Percentiles rank a stretch among this genome's conserved stretches.
Conservation (phyloP, 2,113 vertebrate species). For the Trochalopteron elliotii region DNA sequence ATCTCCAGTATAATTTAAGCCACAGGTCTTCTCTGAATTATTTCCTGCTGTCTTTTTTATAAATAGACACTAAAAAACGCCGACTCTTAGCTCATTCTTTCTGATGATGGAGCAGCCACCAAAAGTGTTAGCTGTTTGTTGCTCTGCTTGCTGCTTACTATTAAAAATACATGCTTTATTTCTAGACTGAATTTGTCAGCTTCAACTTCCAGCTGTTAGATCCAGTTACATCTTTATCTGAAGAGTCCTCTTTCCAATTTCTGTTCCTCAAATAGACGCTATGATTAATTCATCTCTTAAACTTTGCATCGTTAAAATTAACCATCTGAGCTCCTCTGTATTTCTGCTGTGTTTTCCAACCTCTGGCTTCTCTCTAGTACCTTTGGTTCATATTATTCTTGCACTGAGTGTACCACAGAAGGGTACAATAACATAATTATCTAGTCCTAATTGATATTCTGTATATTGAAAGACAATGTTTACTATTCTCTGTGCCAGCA, state of each 20-base stretch:
- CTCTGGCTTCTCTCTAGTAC: not conserved
- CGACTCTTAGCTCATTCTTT: not conserved
- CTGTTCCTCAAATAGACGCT: constrained; percentile 40
- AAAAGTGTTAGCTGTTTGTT: constrained; percentile 6
- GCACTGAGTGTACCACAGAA: not conserved
- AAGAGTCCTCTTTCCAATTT: constrained; percentile 34
- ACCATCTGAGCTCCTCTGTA: not conserved
- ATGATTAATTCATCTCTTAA: constrained; percentile 41
- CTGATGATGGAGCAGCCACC: not conserved
- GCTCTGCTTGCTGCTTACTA: constrained; percentile 24
- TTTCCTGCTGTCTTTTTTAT: constrained; percentile 37
- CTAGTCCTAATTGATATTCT: not conserved
- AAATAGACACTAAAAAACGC: constrained; percentile 49
- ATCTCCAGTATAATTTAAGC: not conserved
- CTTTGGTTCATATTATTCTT: not conserved
- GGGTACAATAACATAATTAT: not conserved
- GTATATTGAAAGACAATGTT: not conserved
- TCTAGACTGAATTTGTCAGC: constrained; percentile 37
- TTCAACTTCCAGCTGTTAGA: constrained; percentile 56
- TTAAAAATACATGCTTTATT: constrained; percentile 57
- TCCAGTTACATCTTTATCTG: constrained; percentile 33
- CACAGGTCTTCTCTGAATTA: constrained; percentile 45
- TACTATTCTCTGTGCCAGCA: not conserved
- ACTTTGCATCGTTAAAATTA: not conserved
- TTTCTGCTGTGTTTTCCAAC: not conserved